Percentiles rank a stretch among this genome's conserved stretches.
Conservation (phyloP, 1,140 invertebrate species). For the Augochlora pura region DNA sequence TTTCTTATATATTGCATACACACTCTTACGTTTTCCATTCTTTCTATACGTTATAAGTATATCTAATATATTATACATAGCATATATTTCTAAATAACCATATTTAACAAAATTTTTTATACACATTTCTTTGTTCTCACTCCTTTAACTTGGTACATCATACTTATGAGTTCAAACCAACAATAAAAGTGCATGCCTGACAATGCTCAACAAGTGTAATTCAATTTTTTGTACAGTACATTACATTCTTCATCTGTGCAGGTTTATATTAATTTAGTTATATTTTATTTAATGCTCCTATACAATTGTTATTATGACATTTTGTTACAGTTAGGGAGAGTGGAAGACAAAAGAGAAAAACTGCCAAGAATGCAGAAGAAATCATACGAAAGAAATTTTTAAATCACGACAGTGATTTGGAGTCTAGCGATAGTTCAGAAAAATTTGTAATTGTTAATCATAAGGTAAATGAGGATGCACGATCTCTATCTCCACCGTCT, state of each 20-base stretch:
- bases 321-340: constrained; percentile 58
- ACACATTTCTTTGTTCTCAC: constrained; percentile 25
- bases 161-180: background rate
- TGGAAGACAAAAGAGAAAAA: constrained; percentile 67
- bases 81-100: background rate
- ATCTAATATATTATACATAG: background rate
- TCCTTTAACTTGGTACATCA: background rate
- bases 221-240: background rate
- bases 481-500: constrained; percentile 59
- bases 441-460: constrained; percentile 58
- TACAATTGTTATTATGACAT: constrained; percentile 10
- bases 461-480: constrained; percentile 51
- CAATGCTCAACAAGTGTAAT: no score
- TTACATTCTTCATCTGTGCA: background rate
- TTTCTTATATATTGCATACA: background rate
- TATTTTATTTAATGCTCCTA: background rate
- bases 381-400: constrained; percentile 69
- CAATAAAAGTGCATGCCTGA: background rate
- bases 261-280: background rate
- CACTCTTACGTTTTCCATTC: constrained; percentile 20
- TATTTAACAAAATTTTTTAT: background rate
- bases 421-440: constrained; percentile 59
- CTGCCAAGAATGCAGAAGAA: constrained; percentile 71
- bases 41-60: background rate
- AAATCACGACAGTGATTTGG: constrained; percentile 64